Evolutionary conservation across 2,113 vertebrate species (phyloP), one percentile per base, ranked within the genome.

Genomic region (Caranx ignobilis): DNA sequence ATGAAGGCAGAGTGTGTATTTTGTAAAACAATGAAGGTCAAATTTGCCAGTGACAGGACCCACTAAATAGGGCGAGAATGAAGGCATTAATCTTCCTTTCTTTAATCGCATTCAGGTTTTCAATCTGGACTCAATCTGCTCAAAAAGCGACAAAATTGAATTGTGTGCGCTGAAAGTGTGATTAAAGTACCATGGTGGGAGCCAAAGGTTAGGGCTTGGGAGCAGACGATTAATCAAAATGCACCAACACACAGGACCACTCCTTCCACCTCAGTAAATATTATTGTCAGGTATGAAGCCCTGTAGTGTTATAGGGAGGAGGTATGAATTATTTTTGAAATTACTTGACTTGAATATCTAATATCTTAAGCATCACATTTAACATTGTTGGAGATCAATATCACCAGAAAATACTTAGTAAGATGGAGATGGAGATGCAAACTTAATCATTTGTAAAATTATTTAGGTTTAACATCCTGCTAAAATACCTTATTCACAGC

Each of bases 161-260:
- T 82, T 86, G 26, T 26, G 26, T 26, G 26, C 1, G 26, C 86
- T 55, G 26, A 63, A 78, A 71, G 54, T 67, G 71, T 56, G 77
- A 91, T 89, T 80, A 89, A 86, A 86, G 68, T 59, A 60, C 3
- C 71, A 41, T 16, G 57, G 43, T 0, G 50, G 48, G 64, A 79
- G 87, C 50, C 70, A 88, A 89, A 89, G 84, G 85, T 88, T 16
- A 59, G 21, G 16, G 54, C 63, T 63, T 2, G 4, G 68, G 71
- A 83, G 45, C 63, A 73, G 57, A 67, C 10, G 60, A 86, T 87
- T 89, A 92, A 91, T 93, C 75, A 84, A 82, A 86, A 71, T 2
- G 13, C 15, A 8, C 6, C 4, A 3, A 47, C 52, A 59, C 39
- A 74, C 35, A 68, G 26, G 63, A 60, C 0, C 6, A 63, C 15